Base-by-base conservation (phyloP, 2,797 vertebrate species). In the Enteromius unitaeniatus region DNA sequence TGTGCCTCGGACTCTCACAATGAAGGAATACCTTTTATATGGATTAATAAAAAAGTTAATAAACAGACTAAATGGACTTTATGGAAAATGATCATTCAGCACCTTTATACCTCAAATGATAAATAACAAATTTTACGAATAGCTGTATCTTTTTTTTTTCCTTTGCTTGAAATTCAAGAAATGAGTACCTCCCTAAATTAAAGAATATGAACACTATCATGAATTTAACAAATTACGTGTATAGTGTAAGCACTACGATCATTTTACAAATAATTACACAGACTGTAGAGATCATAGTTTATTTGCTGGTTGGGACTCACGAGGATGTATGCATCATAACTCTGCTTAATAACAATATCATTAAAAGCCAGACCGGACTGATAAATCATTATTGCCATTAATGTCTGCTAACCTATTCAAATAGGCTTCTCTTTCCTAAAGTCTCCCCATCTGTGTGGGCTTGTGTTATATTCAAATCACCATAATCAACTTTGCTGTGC, bases 361-460 rank as follows among this genome's bases (percentile, higher is more conserved):
- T 98, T 97, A 97, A 96, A 97, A 95, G 94, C 94, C 93, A 95
- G 95, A 90, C 84, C 90, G 94, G 95, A 90, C 95, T 94, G 95
- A 97, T 98, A 96, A 98, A 98, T 99, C 96, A 97, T 93, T 93
- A 95, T 95, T 97, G 96, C 97, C 95, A 96, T 97, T 98, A 97
- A 97, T 95, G 97, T 96, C 95, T 95, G 95, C 93, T 96, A 96
- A 95, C 95, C 95, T 95, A 95, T 97, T 98, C 96, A 96, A 96
- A 97, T 96, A 95, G 96, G 96, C 93, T 95, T 94, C 95, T 95
- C 96, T 95, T 95, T 95, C 92, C 95, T 96, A 96, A 97, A 95
- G 95, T 96, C 96, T 95, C 96, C 96, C 96, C 97, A 96, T 98
- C 96, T 98, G 96, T 95, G 96, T 95, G 94, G 94, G 93, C 95